A percentile compares a stretch with the other conserved stretches of the same genome.
Evolutionary conservation across 2,113 vertebrate genomes (phyloP).

Genomic region (Cricetomys ansorgei): DNA sequence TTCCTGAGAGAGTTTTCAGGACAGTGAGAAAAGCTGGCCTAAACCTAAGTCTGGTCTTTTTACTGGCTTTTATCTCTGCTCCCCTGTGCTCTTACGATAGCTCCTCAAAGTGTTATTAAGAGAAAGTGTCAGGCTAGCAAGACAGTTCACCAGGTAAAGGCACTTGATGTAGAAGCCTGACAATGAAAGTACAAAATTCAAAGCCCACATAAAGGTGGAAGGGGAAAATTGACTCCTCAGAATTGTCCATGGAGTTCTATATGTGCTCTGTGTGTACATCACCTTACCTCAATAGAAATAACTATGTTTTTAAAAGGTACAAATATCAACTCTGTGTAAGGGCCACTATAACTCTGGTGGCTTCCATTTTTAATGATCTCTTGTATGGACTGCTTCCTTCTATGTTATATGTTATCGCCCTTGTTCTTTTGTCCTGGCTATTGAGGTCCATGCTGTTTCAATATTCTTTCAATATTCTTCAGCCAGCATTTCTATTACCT

Average conservation of each 20-base stretch:
- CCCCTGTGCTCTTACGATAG: not conserved
- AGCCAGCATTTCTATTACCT: not conserved
- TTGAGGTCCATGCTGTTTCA: not conserved
- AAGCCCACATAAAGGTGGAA: not conserved
- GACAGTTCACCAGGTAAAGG: not conserved
- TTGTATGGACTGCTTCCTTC: not conserved
- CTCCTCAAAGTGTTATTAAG: not conserved
- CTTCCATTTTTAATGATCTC: not conserved
- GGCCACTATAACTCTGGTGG: not conserved
- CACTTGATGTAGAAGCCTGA: not conserved
- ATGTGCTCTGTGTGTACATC: not conserved
- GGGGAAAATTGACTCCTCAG: not conserved
- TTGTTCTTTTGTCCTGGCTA: not conserved
- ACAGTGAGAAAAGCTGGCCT: not conserved
- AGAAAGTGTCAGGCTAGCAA: not conserved
- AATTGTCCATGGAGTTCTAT: not conserved
- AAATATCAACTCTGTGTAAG: not conserved
- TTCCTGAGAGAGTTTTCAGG: not conserved
- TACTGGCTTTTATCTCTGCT: not conserved
- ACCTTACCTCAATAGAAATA: not conserved
- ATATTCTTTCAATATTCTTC: not conserved
- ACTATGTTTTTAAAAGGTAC: not conserved
- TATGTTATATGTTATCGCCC: not conserved
- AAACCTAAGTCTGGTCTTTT: not conserved
- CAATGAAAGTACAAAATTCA: not conserved